Conservation (phyloP, 2,113 vertebrate genomes). For the Prionailurus viverrinus region DNA sequence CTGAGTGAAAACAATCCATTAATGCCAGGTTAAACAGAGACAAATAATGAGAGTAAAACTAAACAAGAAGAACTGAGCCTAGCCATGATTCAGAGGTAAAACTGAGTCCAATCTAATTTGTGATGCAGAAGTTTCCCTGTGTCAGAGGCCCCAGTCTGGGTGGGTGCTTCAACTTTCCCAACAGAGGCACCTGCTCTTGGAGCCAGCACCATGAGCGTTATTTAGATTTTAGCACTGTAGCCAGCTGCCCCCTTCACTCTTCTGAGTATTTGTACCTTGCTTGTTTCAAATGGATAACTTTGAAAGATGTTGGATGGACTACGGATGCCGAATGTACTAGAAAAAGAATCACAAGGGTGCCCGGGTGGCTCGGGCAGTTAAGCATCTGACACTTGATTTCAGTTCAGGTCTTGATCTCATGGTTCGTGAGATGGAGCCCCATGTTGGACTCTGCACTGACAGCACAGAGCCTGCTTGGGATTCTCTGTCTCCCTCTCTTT, state of each 20-base stretch:
- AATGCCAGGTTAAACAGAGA: background rate
- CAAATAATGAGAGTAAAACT: slow-evolving; percentile 18
- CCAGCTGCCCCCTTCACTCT: background rate
- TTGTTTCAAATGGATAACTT: background rate
- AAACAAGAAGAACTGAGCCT: background rate
- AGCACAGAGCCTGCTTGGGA: no score
- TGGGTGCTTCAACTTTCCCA: background rate
- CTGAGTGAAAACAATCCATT: slow-evolving; percentile 10
- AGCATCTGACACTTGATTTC: no score
- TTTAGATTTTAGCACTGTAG: background rate
- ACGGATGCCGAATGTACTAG: background rate
- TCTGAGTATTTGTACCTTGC: background rate
- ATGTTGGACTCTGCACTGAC: no score
- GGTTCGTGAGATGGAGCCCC: no score
- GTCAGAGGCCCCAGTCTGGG: background rate
- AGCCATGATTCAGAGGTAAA: background rate
- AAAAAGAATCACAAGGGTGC: background rate
- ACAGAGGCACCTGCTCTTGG: background rate
- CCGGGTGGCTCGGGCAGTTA: no score
- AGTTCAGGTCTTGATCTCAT: no score
- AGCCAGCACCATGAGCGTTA: background rate
- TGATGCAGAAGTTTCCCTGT: background rate
- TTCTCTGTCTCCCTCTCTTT: no score
- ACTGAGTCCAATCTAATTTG: background rate
- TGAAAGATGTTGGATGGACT: background rate